These are phyloP conservation scores for Cosmia trapezina DNA, from an alignment of 2,888 invertebrate genomes.

Conservation along the genomic window DNA sequence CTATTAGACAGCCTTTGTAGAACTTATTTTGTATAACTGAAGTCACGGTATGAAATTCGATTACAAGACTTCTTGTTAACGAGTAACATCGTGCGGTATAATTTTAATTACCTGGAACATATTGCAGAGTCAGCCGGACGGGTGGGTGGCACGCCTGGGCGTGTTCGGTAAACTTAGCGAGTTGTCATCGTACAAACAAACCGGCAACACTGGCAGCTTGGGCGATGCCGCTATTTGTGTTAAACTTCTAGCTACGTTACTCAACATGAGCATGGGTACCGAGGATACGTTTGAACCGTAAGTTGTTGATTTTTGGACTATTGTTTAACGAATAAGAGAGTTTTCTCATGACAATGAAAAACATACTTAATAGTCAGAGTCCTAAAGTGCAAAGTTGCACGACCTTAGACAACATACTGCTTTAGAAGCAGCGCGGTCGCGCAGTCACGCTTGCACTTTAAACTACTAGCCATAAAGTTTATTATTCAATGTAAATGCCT, in stretches of 20 bases:
- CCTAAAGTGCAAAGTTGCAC: not conserved
- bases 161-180: constrained; percentile 84
- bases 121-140: constrained; percentile 82
- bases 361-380: not conserved
- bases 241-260: constrained; percentile 80
- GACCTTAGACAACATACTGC: not conserved
- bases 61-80: not conserved
- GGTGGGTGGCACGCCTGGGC: constrained; percentile 86
- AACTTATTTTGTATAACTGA: not conserved
- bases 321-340: not conserved
- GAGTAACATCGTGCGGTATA: not conserved
- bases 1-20: too few relatives aligned
- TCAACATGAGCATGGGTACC: constrained; percentile 78
- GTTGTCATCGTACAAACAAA: constrained; percentile 80
- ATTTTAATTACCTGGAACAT: not conserved
- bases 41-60: not conserved
- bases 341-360: not conserved
- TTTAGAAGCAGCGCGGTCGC: not conserved
- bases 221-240: constrained; percentile 80
- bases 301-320: constrained; percentile 59
- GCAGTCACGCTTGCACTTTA: not conserved
- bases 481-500: not conserved
- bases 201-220: constrained; percentile 73
- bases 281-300: constrained; percentile 83
- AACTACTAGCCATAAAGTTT: not conserved